A percentile compares a stretch with the other conserved stretches of the same genome.
These are phyloP conservation scores for Oscarella lobularis DNA, from an alignment of 37 sponge, comb jelly and placozoan species.

Conservation along the genomic window DNA sequence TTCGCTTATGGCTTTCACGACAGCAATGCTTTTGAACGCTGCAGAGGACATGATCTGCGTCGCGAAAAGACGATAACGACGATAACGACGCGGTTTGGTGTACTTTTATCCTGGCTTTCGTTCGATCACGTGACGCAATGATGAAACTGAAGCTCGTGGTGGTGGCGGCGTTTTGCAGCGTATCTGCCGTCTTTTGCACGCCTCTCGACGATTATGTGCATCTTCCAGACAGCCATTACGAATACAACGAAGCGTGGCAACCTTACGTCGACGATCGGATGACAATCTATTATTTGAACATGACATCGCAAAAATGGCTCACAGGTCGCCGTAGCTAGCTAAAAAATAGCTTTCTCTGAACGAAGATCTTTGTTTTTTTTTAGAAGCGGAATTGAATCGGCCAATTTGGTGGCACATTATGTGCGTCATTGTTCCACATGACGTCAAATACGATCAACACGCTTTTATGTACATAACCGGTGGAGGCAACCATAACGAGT, in stretches of 20 bases:
- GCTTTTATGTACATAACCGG: conserved; percentile 76
- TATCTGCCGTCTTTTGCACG: conserved; percentile 20
- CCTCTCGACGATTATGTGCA: conserved; percentile 89
- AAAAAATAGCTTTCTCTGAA: neutral
- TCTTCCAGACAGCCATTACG: conserved; percentile 49
- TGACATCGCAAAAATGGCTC: conserved; percentile 91
- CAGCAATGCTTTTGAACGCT: too few relatives aligned
- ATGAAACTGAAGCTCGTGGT: too few relatives aligned
- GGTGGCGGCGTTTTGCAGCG: too few relatives aligned
- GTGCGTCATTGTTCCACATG: conserved; percentile 62
- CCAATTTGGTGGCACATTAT: conserved; percentile 83
- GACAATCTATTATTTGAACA: conserved; percentile 65
- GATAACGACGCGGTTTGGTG: too few relatives aligned
- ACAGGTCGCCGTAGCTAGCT: conserved; percentile 17
- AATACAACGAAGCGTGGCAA: conserved; percentile 29
- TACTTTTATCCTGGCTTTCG: too few relatives aligned
- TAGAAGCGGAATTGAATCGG: conserved; percentile 34
- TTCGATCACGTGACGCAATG: too few relatives aligned
- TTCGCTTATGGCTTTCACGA: too few relatives aligned
- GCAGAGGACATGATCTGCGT: too few relatives aligned
- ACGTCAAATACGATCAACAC: conserved; percentile 32
- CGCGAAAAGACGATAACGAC: too few relatives aligned
- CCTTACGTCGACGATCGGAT: conserved; percentile 38
- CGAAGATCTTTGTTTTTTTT: neutral
- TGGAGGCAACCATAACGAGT: conserved; percentile 38